These are phyloP conservation scores for Eumerus sabulonum DNA, from an alignment of 2,888 invertebrate species.

Conservation along the genomic window DNA sequence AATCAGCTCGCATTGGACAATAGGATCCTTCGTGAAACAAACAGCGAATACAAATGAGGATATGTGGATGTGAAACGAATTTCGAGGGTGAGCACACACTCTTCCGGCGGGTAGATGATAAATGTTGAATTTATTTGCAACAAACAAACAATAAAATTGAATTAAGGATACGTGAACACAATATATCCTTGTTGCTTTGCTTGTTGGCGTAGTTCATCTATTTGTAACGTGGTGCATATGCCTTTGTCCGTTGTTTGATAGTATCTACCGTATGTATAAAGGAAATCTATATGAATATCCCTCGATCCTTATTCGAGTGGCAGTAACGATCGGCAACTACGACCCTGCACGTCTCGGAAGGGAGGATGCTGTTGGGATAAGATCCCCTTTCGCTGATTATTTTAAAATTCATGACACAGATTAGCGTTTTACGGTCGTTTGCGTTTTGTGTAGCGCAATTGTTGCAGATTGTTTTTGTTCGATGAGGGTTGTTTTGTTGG, in stretches of 20 bases:
- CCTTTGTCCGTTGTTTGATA: constrained; percentile 29
- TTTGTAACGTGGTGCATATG: constrained; percentile 35
- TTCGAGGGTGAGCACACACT: constrained; percentile 7
- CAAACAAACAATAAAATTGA: constrained; percentile 69
- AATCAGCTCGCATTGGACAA: constrained; percentile 31
- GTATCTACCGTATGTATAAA: no score
- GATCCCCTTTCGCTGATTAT: constrained; percentile 49
- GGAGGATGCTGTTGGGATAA: constrained; percentile 41
- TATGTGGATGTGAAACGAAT: constrained; percentile 60
- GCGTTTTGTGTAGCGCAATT: constrained; percentile 73
- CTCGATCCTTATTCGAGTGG: constrained; percentile 41
- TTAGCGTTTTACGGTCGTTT: constrained; percentile 79
- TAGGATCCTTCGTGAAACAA: constrained; percentile 22
- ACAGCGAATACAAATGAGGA: constrained; percentile 32
- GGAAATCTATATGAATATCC: constrained; percentile 3
- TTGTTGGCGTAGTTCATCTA: constrained; percentile 57
- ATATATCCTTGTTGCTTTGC: constrained; percentile 34
- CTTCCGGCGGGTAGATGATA: constrained; percentile 54
- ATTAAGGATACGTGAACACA: constrained; percentile 52
- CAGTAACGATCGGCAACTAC: constrained; percentile 34
- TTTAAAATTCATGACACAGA: constrained; percentile 71
- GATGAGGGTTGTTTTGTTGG: constrained; percentile 22
- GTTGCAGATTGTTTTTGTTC: constrained; percentile 58
- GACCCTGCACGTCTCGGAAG: constrained; percentile 63
- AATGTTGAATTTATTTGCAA: constrained; percentile 69